Base-by-base conservation (phyloP, 2,888 invertebrate species). In the Resseliella maxima region DNA sequence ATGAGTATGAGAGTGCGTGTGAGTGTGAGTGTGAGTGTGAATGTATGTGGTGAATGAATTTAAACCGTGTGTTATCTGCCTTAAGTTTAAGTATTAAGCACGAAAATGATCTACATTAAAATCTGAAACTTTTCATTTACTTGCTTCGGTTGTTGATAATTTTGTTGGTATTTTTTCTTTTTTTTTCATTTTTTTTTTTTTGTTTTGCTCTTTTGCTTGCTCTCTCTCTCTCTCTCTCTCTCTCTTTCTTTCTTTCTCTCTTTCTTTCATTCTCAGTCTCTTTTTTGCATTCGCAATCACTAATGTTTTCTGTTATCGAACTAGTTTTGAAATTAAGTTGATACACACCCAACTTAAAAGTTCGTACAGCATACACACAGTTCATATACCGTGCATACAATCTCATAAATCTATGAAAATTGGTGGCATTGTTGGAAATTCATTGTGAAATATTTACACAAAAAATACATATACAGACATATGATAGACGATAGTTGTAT, bases 1-100 rank as follows among this genome's bases (percentile, higher is more conserved):
- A n/a, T 6, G 6, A 59, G 10, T 59, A 3, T 6, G 24, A 2
- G 24, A 24, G 24, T 59, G 59, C 24, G 59, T 24, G 59, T 24
- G 59, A 15, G 5, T 24, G 59, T 24, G 59, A 50, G 21, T 5
- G 59, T 5, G 18, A 50, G 50, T 12, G 50, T 12, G 50, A 18
- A 18, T 12, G 50, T 50, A 18, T 27, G 59, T 35, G 72, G 31
- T 72, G 72, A 27, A 72, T 15, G 72, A 31, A 72, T 72, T 72
- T 72, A 72, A 72, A 72, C 72, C 72, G 72, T 72, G 72, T 72
- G 72, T 72, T 72, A 72, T 72, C 72, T 31, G 72, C 31, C 72
- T 72, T 31, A 72, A n/a, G 72, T 72, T 72, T 35, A 31, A 72
- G 72, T 72, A 72, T 72, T 72, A 72, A 72, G 72, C 31, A 72